Percentiles rank a stretch among this genome's conserved stretches.
Conservation (phyloP, 2,113 vertebrate genomes). For the Daphoenositta chrysoptera region DNA sequence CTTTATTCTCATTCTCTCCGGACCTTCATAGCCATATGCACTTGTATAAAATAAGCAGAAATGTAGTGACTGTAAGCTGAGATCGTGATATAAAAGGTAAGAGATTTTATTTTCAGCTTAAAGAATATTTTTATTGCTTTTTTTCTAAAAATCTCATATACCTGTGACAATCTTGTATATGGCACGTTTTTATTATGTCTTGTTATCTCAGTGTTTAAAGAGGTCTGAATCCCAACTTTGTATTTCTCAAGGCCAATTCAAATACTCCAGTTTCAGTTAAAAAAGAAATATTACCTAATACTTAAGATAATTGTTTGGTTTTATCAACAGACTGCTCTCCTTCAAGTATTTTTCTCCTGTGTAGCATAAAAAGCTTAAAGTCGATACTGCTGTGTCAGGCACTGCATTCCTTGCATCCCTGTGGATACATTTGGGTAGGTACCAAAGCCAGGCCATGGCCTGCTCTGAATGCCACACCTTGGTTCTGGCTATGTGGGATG, state of each 20-base stretch:
- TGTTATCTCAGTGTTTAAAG: slow-evolving; percentile 33
- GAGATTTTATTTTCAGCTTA: slow-evolving; percentile 80
- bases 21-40: slow-evolving; percentile 78
- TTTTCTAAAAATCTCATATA: slow-evolving; percentile 36
- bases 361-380: slow-evolving; percentile 31
- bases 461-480: not conserved
- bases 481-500: not conserved
- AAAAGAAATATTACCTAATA: not conserved
- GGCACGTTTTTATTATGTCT: slow-evolving; percentile 14
- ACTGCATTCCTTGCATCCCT: not conserved
- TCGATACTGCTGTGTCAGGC: not conserved
- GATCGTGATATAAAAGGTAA: slow-evolving; percentile 79
- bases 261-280: not conserved
- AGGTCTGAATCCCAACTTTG: slow-evolving; percentile 14
- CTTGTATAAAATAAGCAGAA: slow-evolving; percentile 81
- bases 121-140: slow-evolving; percentile 64
- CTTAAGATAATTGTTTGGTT: not conserved
- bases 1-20: slow-evolving; percentile 79
- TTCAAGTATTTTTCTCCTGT: not conserved
- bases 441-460: not conserved
- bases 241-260: slow-evolving; percentile 16
- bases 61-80: slow-evolving; percentile 80
- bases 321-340: slow-evolving; percentile 31
- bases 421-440: not conserved
- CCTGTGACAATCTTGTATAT: slow-evolving; percentile 40